Evolutionary conservation across 2,113 vertebrate species (phyloP), one percentile per base, ranked within the genome.

Genomic region (Eolophus roseicapilla): DNA sequence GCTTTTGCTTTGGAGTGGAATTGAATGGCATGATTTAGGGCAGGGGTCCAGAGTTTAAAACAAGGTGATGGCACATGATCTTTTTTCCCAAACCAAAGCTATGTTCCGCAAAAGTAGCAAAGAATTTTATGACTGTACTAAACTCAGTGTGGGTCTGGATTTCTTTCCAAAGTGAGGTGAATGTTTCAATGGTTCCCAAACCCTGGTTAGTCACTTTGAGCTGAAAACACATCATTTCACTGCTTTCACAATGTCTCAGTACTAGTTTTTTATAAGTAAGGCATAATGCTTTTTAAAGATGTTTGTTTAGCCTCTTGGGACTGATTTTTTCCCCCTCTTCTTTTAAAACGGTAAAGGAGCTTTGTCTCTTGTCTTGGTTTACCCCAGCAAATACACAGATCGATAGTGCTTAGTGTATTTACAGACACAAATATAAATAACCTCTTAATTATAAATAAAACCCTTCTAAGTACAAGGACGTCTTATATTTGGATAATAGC

Each of bases 401-500:
- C 96, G 92, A 96, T 97, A 97, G 47, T 29, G n/a, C 81, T 95
- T 94, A 94, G 67, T 95, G 67, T 95, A 92, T 96, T 94, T 95
- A 77, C 82, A 82, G 85, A 93, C 71, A 95, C 57, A 93, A 93
- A 86, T 96, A 95, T 90, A 94, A 92, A 95, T 84, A 96, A 97
- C 44, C 63, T 83, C 84, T 64, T 91, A 94, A 86, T 91, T 96
- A 87, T 94, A 96, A 97, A 95, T 90, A 96, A 96, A 97, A 87
- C 23, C 23, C 17, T 82, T 94, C 63, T 91, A 96, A 94, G 64
- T 67, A 92, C 46, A 94, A 93, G 25, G 85, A 91, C 52, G 79
- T 69, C 75, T 93, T 91, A 75, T 43, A 87, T 76, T 90, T 96
- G 86, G 79, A 89, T 82, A 83, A 20, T 47, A 83, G 75, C 55